These are phyloP conservation scores for Bimastos eiseni DNA, from an alignment of 2,888 invertebrate species.

Conservation along the genomic window DNA sequence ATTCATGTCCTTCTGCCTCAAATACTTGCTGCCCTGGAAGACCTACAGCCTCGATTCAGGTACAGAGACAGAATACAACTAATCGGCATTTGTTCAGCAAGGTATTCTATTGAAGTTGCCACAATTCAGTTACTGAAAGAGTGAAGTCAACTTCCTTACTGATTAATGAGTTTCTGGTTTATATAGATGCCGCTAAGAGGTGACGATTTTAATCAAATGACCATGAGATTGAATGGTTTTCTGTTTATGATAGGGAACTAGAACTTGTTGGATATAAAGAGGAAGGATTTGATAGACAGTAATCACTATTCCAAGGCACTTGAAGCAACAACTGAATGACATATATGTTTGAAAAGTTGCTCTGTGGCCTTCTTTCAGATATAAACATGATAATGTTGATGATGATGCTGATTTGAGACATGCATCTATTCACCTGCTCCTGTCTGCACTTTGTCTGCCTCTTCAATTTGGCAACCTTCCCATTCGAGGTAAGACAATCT, in stretches of 20 bases:
- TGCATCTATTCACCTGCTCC: slow-evolving; percentile 85
- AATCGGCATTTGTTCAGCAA: neutral
- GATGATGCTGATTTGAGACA: slow-evolving; percentile 71
- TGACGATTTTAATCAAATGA: neutral
- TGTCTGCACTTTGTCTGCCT: slow-evolving; percentile 89
- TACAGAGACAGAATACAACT: slow-evolving; percentile 47
- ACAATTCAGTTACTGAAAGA: neutral
- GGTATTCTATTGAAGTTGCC: neutral
- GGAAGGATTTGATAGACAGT: neutral
- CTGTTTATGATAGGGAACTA: neutral
- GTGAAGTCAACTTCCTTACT: neutral
- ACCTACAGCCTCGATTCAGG: slow-evolving; percentile 77
- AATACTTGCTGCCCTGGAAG: slow-evolving; percentile 86
- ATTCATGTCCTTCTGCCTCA: slow-evolving; percentile 87
- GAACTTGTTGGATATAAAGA: neutral
- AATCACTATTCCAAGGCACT: neutral
- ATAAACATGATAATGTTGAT: slow-evolving; percentile 34
- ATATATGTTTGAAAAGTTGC: neutral
- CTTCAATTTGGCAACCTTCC: slow-evolving; percentile 74
- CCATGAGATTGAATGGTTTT: neutral
- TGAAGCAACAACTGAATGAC: neutral
- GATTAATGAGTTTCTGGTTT: too few species aligned
- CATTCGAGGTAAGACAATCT: slow-evolving; percentile 58
- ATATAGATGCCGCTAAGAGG: neutral
- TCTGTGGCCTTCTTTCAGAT: slow-evolving; percentile 8